Conservation (phyloP, 2,797 vertebrate species). For the Atherinosoma microstoma region DNA sequence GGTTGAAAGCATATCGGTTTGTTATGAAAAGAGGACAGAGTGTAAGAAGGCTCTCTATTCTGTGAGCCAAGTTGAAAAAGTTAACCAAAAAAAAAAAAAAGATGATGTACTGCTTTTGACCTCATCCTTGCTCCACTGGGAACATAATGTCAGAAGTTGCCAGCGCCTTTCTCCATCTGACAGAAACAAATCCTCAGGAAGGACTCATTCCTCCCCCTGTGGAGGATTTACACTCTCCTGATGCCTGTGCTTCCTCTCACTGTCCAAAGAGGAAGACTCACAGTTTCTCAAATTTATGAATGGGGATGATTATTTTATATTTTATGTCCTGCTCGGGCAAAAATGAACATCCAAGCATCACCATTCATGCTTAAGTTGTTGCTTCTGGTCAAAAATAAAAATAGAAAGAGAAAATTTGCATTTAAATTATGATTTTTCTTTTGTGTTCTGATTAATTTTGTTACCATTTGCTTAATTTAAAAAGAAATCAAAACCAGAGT, state of each 20-base stretch:
- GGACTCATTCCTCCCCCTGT: constrained; percentile 39
- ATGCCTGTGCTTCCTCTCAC: constrained; percentile 22
- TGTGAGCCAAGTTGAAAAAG: constrained; percentile 2
- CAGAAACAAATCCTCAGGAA: constrained; percentile 72
- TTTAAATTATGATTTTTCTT: background rate
- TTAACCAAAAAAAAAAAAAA: constrained; percentile 3
- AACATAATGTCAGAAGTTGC: constrained; percentile 69
- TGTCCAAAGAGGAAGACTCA: constrained; percentile 22
- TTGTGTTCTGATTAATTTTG: background rate
- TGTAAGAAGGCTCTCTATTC: constrained; percentile 22
- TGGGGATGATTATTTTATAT: constrained; percentile 15
- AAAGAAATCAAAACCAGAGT: too few species aligned
- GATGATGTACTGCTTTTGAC: constrained; percentile 62
- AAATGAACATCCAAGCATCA: background rate
- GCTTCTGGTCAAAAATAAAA: background rate
- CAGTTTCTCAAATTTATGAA: constrained; percentile 29
- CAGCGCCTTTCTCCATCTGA: constrained; percentile 64
- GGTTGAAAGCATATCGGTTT: constrained; percentile 57
- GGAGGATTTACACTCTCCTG: constrained; percentile 22
- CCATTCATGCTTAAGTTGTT: too few species aligned
- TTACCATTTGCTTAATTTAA: background rate
- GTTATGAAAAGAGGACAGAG: constrained; percentile 40
- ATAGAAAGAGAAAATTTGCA: background rate
- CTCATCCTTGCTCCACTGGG: constrained; percentile 61
- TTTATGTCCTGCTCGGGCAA: constrained; percentile 1